Evolutionary conservation across 2,888 invertebrate species (phyloP).

Genomic region (Heliconius cydno): DNA sequence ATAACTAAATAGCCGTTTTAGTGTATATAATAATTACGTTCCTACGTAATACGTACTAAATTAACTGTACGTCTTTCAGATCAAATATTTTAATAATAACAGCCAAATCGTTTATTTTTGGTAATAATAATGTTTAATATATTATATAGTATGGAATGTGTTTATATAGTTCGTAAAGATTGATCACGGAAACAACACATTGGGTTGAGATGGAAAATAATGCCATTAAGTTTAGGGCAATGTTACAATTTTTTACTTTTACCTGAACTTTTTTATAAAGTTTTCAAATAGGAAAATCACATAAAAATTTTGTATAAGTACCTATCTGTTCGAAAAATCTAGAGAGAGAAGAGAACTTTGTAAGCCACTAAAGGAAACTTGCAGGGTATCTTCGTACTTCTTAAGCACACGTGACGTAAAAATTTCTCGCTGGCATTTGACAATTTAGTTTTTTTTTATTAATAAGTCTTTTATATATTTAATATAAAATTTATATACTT

Average conservation of each 20-base stretch:
- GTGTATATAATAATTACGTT: too few relatives aligned
- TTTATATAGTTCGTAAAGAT: too few relatives aligned
- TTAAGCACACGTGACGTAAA: neutral
- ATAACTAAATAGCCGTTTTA: too few relatives aligned
- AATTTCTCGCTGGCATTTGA: neutral
- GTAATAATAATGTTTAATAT: neutral
- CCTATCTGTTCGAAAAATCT: neutral
- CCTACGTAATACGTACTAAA: neutral
- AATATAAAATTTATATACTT: too few relatives aligned
- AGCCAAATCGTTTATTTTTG: neutral
- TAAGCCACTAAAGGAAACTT: slow-evolving; percentile 8
- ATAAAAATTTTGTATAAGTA: neutral
- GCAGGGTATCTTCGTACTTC: too few relatives aligned
- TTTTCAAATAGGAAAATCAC: neutral
- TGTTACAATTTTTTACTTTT: neutral
- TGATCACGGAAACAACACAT: too few relatives aligned
- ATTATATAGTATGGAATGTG: neutral
- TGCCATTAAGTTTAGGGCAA: neutral
- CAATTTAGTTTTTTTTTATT: neutral
- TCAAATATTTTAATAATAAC: neutral
- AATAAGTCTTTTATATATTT: neutral
- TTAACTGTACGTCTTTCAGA: neutral
- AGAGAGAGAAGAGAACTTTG: neutral
- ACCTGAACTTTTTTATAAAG: neutral
- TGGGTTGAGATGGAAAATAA: too few relatives aligned